Evolutionary conservation across 92 coral and sea anemone genomes (phyloP).

Genomic region (Montipora capitata): DNA sequence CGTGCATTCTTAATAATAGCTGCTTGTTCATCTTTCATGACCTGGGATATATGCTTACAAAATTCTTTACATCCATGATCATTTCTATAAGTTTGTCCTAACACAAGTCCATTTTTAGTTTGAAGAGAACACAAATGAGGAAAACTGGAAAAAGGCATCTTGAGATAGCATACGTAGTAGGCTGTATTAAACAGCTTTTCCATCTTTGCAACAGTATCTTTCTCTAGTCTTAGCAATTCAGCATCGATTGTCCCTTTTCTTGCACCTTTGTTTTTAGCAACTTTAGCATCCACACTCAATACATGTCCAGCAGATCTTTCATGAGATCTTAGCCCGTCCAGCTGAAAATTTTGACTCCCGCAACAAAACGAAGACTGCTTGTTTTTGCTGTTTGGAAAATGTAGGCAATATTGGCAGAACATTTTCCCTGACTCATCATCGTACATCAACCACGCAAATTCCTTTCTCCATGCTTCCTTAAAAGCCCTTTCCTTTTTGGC

Average conservation of each 20-base stretch:
- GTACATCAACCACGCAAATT: not conserved
- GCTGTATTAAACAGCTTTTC: constrained; percentile 43
- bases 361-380: constrained; percentile 11
- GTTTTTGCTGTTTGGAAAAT: constrained; percentile 6
- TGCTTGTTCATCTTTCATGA: constrained; percentile 36
- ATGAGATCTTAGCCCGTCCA: constrained; percentile 13
- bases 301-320: constrained; percentile 10
- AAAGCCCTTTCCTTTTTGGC: constrained; percentile 22
- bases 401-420: constrained; percentile 9
- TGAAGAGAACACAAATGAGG: constrained; percentile 56
- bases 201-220: constrained; percentile 46
- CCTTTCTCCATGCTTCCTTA: constrained; percentile 5
- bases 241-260: constrained; percentile 37
- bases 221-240: constrained; percentile 33
- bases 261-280: constrained; percentile 31
- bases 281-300: constrained; percentile 36
- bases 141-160: constrained; percentile 37
- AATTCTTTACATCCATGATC: constrained; percentile 59
- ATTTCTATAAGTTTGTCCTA: constrained; percentile 44
- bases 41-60: constrained; percentile 40
- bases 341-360: constrained; percentile 15
- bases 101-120: constrained; percentile 35
- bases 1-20: constrained; percentile 36
- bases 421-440: not conserved
- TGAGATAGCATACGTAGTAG: constrained; percentile 41